Evolutionary conservation across 2,113 vertebrate species (phyloP).

Genomic region (Neolamprologus sp.): DNA sequence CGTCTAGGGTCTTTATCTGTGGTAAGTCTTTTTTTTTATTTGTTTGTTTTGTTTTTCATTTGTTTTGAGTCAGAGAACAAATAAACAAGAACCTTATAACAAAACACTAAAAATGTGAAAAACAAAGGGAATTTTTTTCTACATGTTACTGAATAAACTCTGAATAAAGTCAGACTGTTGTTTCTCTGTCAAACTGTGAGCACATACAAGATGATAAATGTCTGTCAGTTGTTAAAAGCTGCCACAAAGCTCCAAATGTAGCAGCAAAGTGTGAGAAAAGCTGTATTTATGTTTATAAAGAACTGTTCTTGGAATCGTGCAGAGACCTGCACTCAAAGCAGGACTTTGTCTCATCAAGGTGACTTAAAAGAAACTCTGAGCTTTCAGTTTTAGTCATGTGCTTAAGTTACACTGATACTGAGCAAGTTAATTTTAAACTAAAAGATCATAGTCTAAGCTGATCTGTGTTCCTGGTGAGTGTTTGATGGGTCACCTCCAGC

Average conservation of each 20-base stretch:
- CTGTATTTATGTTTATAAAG: background rate
- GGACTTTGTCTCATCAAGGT: background rate
- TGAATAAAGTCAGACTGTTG: background rate
- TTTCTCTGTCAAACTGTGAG: rapidly evolving
- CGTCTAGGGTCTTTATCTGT: no score
- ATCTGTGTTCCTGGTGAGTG: background rate
- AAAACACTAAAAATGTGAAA: background rate
- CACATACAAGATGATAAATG: rapidly evolving
- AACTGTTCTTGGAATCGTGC: rapidly evolving
- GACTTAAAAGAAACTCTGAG: rapidly evolving
- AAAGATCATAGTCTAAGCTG: rapidly evolving
- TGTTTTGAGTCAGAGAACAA: no score
- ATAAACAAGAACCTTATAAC: rapidly evolving
- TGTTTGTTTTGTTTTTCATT: no score
- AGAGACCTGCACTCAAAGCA: rapidly evolving
- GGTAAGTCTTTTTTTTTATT: no score
- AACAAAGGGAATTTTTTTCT: no score
- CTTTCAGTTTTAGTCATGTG: rapidly evolving
- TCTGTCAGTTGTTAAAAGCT: background rate
- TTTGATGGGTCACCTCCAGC: rapidly evolving
- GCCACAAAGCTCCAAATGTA: rapidly evolving
- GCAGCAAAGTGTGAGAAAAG: background rate
- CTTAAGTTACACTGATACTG: background rate
- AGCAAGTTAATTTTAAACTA: background rate
- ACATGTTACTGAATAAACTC: rapidly evolving